A percentile compares a stretch with the other conserved stretches of the same genome.
phyloP scores from a whole-genome alignment of 2,888 invertebrate genomes.

The Amitus sp. region DNA sequence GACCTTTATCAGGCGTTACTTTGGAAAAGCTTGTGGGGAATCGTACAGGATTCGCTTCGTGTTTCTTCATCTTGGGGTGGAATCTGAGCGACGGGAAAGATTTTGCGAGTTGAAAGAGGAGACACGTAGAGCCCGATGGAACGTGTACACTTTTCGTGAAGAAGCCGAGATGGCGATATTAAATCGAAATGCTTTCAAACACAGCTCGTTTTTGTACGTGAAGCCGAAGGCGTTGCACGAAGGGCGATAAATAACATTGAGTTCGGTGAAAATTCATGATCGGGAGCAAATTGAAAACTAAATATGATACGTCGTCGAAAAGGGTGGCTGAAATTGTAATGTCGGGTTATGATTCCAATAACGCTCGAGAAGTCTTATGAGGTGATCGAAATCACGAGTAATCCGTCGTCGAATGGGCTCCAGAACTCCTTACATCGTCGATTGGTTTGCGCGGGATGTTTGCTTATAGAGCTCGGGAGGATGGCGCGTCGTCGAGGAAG shows the following conservation, averaged over 20 bases:
- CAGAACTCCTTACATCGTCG: constrained; percentile 28
- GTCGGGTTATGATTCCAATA: background rate
- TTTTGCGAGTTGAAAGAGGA: constrained; percentile 16
- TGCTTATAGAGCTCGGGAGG: constrained; percentile 25
- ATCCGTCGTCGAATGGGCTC: constrained; percentile 28
- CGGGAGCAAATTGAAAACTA: background rate
- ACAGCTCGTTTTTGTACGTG: too few species aligned
- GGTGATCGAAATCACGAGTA: constrained; percentile 29
- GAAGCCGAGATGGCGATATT: constrained; percentile 30
- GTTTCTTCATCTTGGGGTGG: background rate
- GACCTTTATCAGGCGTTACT: too few species aligned
- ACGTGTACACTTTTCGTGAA: constrained; percentile 30
- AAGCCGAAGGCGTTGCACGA: constrained; percentile 9
- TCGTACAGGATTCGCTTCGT: background rate
- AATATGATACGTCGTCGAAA: background rate
- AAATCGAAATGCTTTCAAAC: constrained; percentile 35
- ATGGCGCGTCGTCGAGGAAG: constrained; percentile 24
- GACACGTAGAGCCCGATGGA: constrained; percentile 21
- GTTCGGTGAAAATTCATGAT: background rate
- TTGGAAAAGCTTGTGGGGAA: too few species aligned
- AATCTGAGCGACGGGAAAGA: constrained; percentile 14
- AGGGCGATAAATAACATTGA: background rate
- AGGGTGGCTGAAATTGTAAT: background rate
- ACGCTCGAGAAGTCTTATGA: constrained; percentile 10
- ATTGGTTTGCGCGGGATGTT: constrained; percentile 29